Evolutionary conservation across 2,888 invertebrate genomes (phyloP), one percentile per base, ranked within the genome.

Genomic region (Cylloceria caligata): DNA sequence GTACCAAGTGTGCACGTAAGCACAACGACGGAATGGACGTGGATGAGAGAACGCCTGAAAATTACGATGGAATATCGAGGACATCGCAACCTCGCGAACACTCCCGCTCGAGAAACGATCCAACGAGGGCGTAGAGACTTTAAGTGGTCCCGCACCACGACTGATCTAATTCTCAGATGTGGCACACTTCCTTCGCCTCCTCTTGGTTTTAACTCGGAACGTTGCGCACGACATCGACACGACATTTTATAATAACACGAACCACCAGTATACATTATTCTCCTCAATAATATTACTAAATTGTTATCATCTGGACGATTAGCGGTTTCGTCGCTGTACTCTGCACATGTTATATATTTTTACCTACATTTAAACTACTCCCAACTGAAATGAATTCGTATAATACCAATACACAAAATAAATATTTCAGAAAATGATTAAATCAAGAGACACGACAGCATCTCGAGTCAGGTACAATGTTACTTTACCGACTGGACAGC

Each of bases 41-140:
- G 80, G 65, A 82, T 73, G 81, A 72, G 68, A 67, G 81, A 83
- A 73, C 77, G 75, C 71, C 60, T 80, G 77, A 75, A 68, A 84
- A 84, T 83, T 83, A 84, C 73, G 78, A 68, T 80, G 76, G 76
- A 81, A 71, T 73, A 79, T 77, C 81, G 74, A 78, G 77, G 81
- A 83, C 81, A 78, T 57, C 39, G 77, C 45, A 75, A 82, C 82
- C 82, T 82, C 82, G 74, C 60, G 74, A 74, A 49, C 74, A 42
- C 57, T 45, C 52, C 69, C 52, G 34, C 42, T 60, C 47, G 74
- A 55, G 65, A 75, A 79, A 73, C 64, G 69, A 81, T 80, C 60
- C 79, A 65, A 47, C 73, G 79, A 76, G 73, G 72, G 76, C 71
- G 83, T 69, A 7, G 49, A 60, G 45, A 65, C 42, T 74, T 78